These are phyloP conservation scores for Eledona agricola DNA, from an alignment of 2,888 invertebrate genomes.

Conservation along the genomic window DNA sequence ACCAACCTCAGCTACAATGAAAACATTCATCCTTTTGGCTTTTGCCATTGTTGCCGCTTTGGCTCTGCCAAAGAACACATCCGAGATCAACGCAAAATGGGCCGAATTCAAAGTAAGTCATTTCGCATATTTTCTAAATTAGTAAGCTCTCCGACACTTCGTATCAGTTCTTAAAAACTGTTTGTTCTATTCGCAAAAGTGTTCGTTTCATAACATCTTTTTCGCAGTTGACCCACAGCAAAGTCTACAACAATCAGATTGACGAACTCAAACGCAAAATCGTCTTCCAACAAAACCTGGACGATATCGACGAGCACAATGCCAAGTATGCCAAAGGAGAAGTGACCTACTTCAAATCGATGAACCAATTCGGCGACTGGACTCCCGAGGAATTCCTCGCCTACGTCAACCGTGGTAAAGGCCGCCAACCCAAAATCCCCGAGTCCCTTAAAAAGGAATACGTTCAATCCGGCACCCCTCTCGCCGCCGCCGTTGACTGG, in stretches of 20 bases:
- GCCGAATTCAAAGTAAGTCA: conserved; percentile 19
- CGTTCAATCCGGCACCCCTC: neutral
- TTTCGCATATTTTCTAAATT: too few relatives aligned
- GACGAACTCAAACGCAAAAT: conserved; percentile 83
- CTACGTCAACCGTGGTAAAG: conserved; percentile 13
- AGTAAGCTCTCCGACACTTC: too few relatives aligned
- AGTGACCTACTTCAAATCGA: conserved; percentile 69
- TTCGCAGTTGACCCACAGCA: conserved; percentile 37
- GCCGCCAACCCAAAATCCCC: conserved; percentile 2
- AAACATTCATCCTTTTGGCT: conserved; percentile 2
- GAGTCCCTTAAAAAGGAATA: neutral
- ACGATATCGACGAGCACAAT: conserved; percentile 82
- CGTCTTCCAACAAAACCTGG: conserved; percentile 83
- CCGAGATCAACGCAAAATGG: conserved; percentile 8
- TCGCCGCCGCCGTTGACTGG: conserved; percentile 62
- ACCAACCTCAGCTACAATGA: conserved; percentile 7
- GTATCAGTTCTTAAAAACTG: too few relatives aligned
- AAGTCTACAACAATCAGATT: conserved; percentile 68
- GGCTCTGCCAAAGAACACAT: conserved; percentile 6
- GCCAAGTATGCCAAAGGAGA: conserved; percentile 66
- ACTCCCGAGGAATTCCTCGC: conserved; percentile 81
- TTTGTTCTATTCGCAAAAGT: too few relatives aligned
- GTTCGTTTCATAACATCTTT: too few relatives aligned
- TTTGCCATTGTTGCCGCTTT: conserved; percentile 8
- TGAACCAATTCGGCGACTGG: conserved; percentile 85